phyloP scores from a whole-genome alignment of 2,888 invertebrate species.

The Synergus laeviventris region DNA sequence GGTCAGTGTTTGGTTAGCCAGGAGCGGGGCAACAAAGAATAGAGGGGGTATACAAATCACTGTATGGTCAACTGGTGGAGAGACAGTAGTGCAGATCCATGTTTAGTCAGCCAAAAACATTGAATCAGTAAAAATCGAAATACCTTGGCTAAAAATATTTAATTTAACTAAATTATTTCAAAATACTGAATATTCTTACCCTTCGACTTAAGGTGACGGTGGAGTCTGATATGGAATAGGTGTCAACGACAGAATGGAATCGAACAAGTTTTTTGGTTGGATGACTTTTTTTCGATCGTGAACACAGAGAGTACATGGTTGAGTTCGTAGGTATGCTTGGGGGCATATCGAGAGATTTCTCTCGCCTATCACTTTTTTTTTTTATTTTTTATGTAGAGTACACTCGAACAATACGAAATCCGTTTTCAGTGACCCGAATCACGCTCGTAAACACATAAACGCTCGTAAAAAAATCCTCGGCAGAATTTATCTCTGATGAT shows the following conservation, averaged over 20 bases:
- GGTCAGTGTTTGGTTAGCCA: too few species aligned
- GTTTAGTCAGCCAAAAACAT: too few species aligned
- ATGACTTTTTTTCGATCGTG: slow-evolving; percentile 77
- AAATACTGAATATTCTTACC: slow-evolving; percentile 67
- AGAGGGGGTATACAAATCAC: too few species aligned
- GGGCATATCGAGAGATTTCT: slow-evolving; percentile 74
- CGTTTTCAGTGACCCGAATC: slow-evolving; percentile 9
- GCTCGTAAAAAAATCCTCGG: background rate
- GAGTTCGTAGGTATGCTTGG: slow-evolving; percentile 74
- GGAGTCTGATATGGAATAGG: slow-evolving; percentile 80
- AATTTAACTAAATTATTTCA: background rate
- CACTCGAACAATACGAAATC: slow-evolving; percentile 16
- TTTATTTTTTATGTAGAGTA: background rate
- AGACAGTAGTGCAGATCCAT: too few species aligned
- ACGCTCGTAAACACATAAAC: slow-evolving; percentile 13
- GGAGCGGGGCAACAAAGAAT: too few species aligned
- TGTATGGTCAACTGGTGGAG: too few species aligned
- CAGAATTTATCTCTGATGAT: background rate
- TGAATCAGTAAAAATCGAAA: too few species aligned
- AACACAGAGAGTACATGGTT: slow-evolving; percentile 81
- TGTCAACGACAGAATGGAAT: slow-evolving; percentile 81
- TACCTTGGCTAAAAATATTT: background rate
- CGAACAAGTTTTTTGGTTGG: slow-evolving; percentile 79
- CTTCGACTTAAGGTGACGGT: slow-evolving; percentile 71
- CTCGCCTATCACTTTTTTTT: background rate